Evolutionary conservation across 2,888 invertebrate species (phyloP).

Genomic region (Dascillus cervinus): DNA sequence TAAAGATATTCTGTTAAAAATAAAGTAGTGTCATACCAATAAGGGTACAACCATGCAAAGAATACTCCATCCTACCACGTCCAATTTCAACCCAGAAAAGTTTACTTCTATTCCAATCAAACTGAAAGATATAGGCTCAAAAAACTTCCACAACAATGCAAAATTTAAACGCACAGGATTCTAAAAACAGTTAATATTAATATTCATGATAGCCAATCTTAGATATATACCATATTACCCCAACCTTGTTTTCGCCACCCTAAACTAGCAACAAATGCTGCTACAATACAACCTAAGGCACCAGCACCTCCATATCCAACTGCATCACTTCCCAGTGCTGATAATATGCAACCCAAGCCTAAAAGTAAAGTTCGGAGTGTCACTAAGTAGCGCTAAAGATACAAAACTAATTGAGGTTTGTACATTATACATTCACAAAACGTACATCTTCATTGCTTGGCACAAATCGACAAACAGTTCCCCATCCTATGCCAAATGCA

Average conservation of each 20-base stretch:
- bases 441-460: slow-evolving; percentile 47
- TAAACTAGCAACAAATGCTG: slow-evolving; percentile 49
- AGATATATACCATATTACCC: slow-evolving; percentile 26
- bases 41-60: slow-evolving; percentile 39
- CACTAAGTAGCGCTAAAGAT: slow-evolving; percentile 38
- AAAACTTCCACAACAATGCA: slow-evolving; percentile 60
- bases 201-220: slow-evolving; percentile 1
- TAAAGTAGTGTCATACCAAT: slow-evolving; percentile 49
- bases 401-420: slow-evolving; percentile 1
- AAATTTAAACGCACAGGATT: slow-evolving; percentile 49
- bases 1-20: neutral
- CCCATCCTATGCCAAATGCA: slow-evolving; percentile 52
- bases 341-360: slow-evolving; percentile 54
- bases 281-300: slow-evolving; percentile 50
- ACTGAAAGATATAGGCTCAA: slow-evolving; percentile 69
- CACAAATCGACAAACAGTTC: slow-evolving; percentile 53
- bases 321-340: slow-evolving; percentile 54
- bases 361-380: slow-evolving; percentile 48
- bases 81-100: slow-evolving; percentile 45
- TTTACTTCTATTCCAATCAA: slow-evolving; percentile 71
- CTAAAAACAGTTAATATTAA: slow-evolving; percentile 35
- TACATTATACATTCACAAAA: slow-evolving; percentile 7
- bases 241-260: slow-evolving; percentile 45
- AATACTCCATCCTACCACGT: slow-evolving; percentile 46
- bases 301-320: slow-evolving; percentile 56